Evolutionary conservation across 2,797 vertebrate species (phyloP), one percentile per base, ranked within the genome.

Genomic region (Lagorchestes hirsutus): DNA sequence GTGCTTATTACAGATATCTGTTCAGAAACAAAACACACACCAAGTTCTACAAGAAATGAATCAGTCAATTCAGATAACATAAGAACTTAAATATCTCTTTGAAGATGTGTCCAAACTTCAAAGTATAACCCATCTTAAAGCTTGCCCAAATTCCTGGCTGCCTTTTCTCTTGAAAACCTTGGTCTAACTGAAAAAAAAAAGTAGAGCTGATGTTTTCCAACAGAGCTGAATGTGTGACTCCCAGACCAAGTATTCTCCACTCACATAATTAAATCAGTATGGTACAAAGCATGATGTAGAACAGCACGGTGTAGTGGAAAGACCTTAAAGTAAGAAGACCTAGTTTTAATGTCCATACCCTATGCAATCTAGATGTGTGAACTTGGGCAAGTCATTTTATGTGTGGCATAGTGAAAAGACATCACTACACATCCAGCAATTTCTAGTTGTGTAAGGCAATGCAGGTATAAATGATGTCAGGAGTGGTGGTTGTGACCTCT

Each of bases 31-130:
- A 74, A n/a, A 74, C 93, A 97, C 97, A 95, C 10, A 93, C 24
- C 40, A 95, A 95, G 56, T 57, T 56, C 67, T 94, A 94, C 94
- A 94, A 58, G 54, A 46, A 90, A 96, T 90, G 91, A 96, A 55
- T 94, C 90, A 67, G 54, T 0, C 82, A 91, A 46, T 90, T 95
- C 67, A 94, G 90, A 97, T 87, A 96, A 91, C 56, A 74, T 31
- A 95, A 92, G 59, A 92, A 74, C 46, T 95, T 94, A 74, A 93
- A 93, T 56, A 13, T 62, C 52, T 93, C 92, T 97, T 94, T 96
- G 97, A 97, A 97, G 93, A 55, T 97, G 62, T 93, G 91, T 50
- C 91, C 92, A 95, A 97, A 29, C 59, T 94, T 93, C 90, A 55
- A 93, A 93, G 11, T 94, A 52, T 27, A 93, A 58, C 90, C 94